phyloP scores from a whole-genome alignment of 2,113 vertebrate species.

The Delphinus delphis region DNA sequence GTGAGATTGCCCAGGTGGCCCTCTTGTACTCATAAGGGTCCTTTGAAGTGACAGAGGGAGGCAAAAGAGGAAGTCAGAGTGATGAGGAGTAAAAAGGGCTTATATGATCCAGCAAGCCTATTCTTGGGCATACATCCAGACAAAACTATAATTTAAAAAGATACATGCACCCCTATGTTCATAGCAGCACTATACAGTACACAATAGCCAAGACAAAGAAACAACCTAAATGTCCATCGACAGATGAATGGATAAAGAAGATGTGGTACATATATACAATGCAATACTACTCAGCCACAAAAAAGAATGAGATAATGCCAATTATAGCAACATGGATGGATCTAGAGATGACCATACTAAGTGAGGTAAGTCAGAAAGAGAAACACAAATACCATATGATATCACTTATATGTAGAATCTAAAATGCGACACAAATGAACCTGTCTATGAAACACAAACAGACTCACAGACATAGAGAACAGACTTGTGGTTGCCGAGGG shows the following conservation, averaged over 20 bases:
- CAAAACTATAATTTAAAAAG: not conserved
- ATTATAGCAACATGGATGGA: not conserved
- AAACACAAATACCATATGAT: not conserved
- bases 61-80: not conserved
- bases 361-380: not conserved
- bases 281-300: too few species aligned
- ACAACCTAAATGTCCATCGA: not conserved
- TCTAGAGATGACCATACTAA: not conserved
- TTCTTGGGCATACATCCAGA: not conserved
- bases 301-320: not conserved
- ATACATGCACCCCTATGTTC: not conserved
- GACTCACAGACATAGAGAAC: not conserved
- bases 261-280: not conserved
- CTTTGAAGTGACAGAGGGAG: not conserved
- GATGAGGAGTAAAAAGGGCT: not conserved
- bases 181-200: not conserved
- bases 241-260: not conserved
- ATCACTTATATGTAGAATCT: not conserved
- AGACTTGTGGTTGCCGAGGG: not conserved
- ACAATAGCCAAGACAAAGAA: not conserved
- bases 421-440: not conserved
- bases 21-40: not conserved
- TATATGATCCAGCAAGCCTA: not conserved
- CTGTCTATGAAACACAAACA: not conserved
- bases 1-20: not conserved